These are phyloP conservation scores for Microcebus murinus DNA, from an alignment of 2,113 vertebrate species.

Conservation along the genomic window DNA sequence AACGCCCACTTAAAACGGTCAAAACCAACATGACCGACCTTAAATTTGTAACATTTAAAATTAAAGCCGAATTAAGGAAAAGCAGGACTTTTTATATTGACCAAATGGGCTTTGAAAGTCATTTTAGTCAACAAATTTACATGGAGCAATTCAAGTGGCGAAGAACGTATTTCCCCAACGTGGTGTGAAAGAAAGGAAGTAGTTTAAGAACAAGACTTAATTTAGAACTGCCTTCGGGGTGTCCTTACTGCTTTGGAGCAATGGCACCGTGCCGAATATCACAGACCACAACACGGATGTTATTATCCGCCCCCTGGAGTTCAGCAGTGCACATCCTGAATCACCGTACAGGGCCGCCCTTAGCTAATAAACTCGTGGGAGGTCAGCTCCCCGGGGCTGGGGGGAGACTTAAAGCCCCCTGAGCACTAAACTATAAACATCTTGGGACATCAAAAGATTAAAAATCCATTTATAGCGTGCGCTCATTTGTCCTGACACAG, in stretches of 20 bases:
- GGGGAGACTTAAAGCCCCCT: neutral
- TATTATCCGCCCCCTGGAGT: neutral
- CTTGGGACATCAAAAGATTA: conserved; percentile 14
- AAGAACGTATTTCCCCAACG: neutral
- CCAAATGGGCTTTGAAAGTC: neutral
- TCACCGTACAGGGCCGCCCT: neutral
- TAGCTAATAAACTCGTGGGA: neutral
- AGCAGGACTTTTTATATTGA: neutral
- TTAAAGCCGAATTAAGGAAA: neutral
- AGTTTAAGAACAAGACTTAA: neutral
- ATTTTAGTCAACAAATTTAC: conserved; percentile 2
- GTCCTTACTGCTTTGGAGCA: neutral
- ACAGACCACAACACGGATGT: neutral
- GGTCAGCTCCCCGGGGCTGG: neutral
- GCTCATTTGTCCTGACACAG: conserved; percentile 19
- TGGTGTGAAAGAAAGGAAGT: neutral
- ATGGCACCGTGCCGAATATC: neutral
- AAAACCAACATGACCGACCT: neutral
- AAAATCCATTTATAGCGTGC: neutral
- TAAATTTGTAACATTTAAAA: neutral
- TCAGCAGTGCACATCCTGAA: neutral
- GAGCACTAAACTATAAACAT: neutral
- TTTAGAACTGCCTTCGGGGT: neutral
- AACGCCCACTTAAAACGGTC: neutral
- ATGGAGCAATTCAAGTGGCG: neutral